Percentiles rank a stretch among this genome's conserved stretches.
phyloP scores from a whole-genome alignment of 1,140 invertebrate genomes.

The Drosophila orosa region DNA sequence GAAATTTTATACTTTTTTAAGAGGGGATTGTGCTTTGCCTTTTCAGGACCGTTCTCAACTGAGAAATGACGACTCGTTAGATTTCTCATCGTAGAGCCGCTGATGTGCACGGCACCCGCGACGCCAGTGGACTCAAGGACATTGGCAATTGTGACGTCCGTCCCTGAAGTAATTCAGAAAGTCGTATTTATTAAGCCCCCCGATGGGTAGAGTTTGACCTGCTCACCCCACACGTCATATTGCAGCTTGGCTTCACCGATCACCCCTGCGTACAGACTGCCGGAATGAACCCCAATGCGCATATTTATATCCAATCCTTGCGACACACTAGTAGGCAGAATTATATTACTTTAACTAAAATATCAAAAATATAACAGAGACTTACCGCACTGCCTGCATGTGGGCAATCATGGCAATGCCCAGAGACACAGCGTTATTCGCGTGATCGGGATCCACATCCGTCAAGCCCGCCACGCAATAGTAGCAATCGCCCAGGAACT shows the following conservation, averaged over 20 bases:
- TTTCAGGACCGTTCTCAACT: constrained; percentile 86
- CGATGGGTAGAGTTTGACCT: background rate
- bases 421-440: constrained; percentile 93
- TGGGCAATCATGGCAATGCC: constrained; percentile 95
- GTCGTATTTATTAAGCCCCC: background rate
- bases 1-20: constrained; percentile 88
- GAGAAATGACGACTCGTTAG: constrained; percentile 85
- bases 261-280: constrained; percentile 94
- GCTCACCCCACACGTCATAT: constrained; percentile 95
- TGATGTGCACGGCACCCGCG: constrained; percentile 94
- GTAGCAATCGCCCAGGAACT: constrained; percentile 96
- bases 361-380: background rate
- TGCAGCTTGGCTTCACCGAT: constrained; percentile 97
- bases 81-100: constrained; percentile 90
- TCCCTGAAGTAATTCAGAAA: constrained; percentile 7
- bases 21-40: constrained; percentile 87
- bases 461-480: constrained; percentile 95
- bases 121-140: constrained; percentile 97
- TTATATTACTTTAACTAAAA: background rate
- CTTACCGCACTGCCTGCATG: constrained; percentile 89
- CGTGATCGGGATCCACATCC: constrained; percentile 89
- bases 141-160: constrained; percentile 96
- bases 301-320: constrained; percentile 94
- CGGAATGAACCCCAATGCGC: constrained; percentile 97
- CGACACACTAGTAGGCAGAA: constrained; percentile 85